Evolutionary conservation across 2,113 vertebrate genomes (phyloP).

Genomic region (Actenoides hombroni): DNA sequence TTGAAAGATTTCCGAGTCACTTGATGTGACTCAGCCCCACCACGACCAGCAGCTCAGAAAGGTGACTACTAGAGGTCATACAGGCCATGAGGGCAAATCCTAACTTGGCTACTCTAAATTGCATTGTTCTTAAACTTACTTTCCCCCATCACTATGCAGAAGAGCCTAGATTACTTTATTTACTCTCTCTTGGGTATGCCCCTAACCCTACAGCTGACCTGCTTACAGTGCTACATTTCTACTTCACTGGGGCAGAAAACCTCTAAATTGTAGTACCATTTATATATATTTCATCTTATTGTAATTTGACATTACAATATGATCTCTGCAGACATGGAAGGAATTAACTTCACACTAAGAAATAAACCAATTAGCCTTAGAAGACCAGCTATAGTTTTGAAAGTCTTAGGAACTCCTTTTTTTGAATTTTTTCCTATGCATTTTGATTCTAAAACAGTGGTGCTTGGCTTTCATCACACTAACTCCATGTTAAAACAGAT

Average conservation of each 20-base stretch:
- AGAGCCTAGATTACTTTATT: background rate
- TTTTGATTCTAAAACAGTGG: background rate
- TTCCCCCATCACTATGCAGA: background rate
- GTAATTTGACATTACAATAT: background rate
- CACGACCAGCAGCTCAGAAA: background rate
- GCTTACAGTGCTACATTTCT: background rate
- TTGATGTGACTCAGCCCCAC: background rate
- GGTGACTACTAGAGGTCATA: background rate
- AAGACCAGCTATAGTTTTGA: background rate
- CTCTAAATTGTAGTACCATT: background rate
- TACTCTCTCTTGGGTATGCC: background rate
- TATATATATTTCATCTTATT: background rate
- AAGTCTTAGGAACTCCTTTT: background rate
- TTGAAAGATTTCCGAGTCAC: background rate
- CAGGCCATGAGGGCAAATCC: background rate
- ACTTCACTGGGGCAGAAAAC: background rate
- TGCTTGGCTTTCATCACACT: background rate
- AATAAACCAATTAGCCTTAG: background rate
- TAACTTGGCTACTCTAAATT: background rate
- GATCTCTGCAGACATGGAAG: background rate
- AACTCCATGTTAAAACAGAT: background rate
- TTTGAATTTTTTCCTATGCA: accelerated
- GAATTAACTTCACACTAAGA: background rate
- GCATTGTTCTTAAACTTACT: background rate
- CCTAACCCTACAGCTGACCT: background rate